phyloP scores from a whole-genome alignment of 2,888 invertebrate genomes.

The Cenopis cana region DNA sequence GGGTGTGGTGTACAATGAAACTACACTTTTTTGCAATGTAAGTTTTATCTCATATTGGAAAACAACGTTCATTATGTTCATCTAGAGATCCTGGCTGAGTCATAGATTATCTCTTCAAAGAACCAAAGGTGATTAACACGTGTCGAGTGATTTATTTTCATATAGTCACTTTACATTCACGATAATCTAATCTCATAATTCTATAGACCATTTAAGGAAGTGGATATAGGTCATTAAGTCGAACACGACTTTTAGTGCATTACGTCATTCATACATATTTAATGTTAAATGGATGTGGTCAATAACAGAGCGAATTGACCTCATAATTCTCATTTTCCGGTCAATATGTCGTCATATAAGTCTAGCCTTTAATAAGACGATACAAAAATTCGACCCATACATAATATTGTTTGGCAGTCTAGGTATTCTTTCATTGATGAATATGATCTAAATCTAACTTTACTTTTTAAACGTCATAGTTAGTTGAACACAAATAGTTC shows the following conservation, averaged over 20 bases:
- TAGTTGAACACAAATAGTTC: too few species aligned
- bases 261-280: slow-evolving; percentile 49
- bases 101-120: neutral
- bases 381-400: too few species aligned
- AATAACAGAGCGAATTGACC: neutral
- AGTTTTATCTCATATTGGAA: too few species aligned
- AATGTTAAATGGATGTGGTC: neutral
- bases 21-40: too few species aligned
- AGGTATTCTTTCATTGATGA: too few species aligned
- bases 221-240: slow-evolving; percentile 63
- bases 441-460: too few species aligned
- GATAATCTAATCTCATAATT: slow-evolving; percentile 13
- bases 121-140: slow-evolving; percentile 5
- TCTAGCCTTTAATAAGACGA: too few species aligned
- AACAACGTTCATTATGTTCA: too few species aligned
- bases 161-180: slow-evolving; percentile 13
- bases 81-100: slow-evolving; percentile 7
- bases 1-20: too few species aligned
- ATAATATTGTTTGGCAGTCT: too few species aligned
- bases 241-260: slow-evolving; percentile 60
- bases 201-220: slow-evolving; percentile 56
- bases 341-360: neutral
- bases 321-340: neutral
- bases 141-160: slow-evolving; percentile 17
- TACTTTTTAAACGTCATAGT: too few species aligned